phyloP scores from a whole-genome alignment of 2,113 vertebrate species.

The Girardinichthys multiradiatus region DNA sequence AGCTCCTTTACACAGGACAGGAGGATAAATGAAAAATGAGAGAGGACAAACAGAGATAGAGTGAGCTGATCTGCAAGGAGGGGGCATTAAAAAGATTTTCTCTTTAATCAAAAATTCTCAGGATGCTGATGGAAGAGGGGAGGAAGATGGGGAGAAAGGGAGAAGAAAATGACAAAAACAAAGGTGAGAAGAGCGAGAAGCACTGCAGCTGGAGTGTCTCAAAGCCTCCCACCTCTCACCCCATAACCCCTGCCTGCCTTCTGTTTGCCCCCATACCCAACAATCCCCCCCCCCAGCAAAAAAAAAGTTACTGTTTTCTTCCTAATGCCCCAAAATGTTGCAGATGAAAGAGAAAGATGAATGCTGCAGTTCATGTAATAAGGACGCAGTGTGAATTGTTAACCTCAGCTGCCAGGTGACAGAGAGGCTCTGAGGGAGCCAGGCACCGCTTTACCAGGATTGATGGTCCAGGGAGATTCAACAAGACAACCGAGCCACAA shows the following conservation, averaged over 20 bases:
- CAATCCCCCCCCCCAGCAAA: not conserved
- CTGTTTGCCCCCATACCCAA: constrained; percentile 34
- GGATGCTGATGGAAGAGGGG: constrained; percentile 67
- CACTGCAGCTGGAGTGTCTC: constrained; percentile 67
- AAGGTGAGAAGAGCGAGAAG: constrained; percentile 46
- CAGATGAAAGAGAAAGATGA: constrained; percentile 48
- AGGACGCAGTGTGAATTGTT: constrained; percentile 47
- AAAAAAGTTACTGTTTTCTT: constrained; percentile 24
- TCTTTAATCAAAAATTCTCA: constrained; percentile 65
- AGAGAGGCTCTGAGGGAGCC: constrained; percentile 42
- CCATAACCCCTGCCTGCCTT: constrained; percentile 45
- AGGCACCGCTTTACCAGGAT: constrained; percentile 33
- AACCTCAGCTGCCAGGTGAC: constrained; percentile 48
- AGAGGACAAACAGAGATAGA: constrained; percentile 70
- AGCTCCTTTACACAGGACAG: constrained; percentile 53
- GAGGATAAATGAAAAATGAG: constrained; percentile 51
- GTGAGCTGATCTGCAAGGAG: constrained; percentile 37
- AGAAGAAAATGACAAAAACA: constrained; percentile 58
- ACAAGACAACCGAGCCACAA: constrained; percentile 56
- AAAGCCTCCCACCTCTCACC: constrained; percentile 35
- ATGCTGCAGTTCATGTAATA: constrained; percentile 30
- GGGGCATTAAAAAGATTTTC: constrained; percentile 55
- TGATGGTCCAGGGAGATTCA: constrained; percentile 55
- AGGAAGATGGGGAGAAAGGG: constrained; percentile 47
- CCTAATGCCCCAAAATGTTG: constrained; percentile 17